Percentiles rank a stretch among this genome's conserved stretches.
These are phyloP conservation scores for Meloidogyne hapla DNA, from an alignment of 1,140 invertebrate genomes.

Conservation along the genomic window DNA sequence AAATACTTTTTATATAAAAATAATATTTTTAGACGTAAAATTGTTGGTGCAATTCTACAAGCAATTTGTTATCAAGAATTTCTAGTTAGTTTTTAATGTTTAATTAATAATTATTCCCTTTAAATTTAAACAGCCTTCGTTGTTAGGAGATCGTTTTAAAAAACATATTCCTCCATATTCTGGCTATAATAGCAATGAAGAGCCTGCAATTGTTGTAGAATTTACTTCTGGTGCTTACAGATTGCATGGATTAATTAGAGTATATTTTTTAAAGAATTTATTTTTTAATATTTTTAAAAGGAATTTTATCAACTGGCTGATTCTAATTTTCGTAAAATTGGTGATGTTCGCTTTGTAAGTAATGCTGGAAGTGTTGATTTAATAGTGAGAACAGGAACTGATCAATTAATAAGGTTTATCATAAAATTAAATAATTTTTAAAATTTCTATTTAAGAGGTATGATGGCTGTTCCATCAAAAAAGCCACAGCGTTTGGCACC, in stretches of 20 bases:
- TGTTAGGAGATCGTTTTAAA: constrained; percentile 30
- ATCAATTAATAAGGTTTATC: constrained; percentile 29
- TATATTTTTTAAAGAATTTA: constrained; percentile 20
- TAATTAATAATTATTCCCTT: background rate
- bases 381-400: constrained; percentile 34
- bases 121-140: constrained; percentile 27
- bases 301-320: constrained; percentile 47
- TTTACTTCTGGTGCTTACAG: constrained; percentile 46
- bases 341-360: constrained; percentile 39
- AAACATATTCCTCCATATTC: constrained; percentile 37
- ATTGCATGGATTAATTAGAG: constrained; percentile 45
- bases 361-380: constrained; percentile 33
- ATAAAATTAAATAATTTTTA: background rate
- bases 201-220: constrained; percentile 40
- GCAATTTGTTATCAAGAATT: constrained; percentile 50
- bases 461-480: constrained; percentile 33
- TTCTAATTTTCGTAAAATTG: constrained; percentile 41
- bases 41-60: constrained; percentile 48
- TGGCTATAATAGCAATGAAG: constrained; percentile 41
- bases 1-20: background rate
- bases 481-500: constrained; percentile 41
- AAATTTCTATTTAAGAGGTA: constrained; percentile 9
- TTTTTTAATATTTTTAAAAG: constrained; percentile 18
- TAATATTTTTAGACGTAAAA: constrained; percentile 37
- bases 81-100: constrained; percentile 20